These are phyloP conservation scores for Aspidiotus destructor DNA, from an alignment of 2,888 invertebrate genomes.

Conservation along the genomic window DNA sequence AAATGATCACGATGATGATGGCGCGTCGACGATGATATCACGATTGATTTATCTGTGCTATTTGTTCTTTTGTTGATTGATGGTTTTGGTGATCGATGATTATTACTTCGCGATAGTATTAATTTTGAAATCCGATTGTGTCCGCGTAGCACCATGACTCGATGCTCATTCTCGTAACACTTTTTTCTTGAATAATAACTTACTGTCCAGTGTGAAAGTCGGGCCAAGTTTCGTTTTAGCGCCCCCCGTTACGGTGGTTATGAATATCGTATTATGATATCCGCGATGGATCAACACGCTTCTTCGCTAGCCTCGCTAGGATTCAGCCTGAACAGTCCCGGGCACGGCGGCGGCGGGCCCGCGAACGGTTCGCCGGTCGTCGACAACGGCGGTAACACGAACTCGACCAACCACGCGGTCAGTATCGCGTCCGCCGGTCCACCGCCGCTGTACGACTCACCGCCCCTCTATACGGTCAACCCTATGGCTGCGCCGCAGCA, in stretches of 20 bases:
- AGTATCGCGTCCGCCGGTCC: slow-evolving; percentile 41
- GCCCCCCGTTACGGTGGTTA: slow-evolving; percentile 7
- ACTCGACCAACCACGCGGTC: slow-evolving; percentile 11
- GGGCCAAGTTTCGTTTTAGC: not conserved
- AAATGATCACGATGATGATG: not conserved
- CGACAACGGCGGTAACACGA: slow-evolving; percentile 18
- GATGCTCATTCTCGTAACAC: not conserved
- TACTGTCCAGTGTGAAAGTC: too few species aligned
- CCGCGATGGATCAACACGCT: slow-evolving; percentile 30
- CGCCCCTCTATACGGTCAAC: slow-evolving; percentile 39
- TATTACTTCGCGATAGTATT: not conserved
- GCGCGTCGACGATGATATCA: slow-evolving; percentile 13
- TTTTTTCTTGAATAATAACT: not conserved
- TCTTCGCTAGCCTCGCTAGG: slow-evolving; percentile 29
- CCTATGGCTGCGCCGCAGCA: slow-evolving; percentile 30
- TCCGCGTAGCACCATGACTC: not conserved
- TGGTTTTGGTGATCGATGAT: slow-evolving; percentile 12
- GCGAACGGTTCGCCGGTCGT: slow-evolving; percentile 41
- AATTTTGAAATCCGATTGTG: too few species aligned
- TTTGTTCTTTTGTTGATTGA: slow-evolving; percentile 9
- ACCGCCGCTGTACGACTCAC: slow-evolving; percentile 45
- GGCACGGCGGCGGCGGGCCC: slow-evolving; percentile 43
- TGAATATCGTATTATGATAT: slow-evolving; percentile 22
- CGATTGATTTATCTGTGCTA: slow-evolving; percentile 19
- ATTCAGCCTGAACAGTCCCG: slow-evolving; percentile 25